These are phyloP conservation scores for Scrobipalpa atriplicella DNA, from an alignment of 2,888 invertebrate genomes.

Conservation along the genomic window DNA sequence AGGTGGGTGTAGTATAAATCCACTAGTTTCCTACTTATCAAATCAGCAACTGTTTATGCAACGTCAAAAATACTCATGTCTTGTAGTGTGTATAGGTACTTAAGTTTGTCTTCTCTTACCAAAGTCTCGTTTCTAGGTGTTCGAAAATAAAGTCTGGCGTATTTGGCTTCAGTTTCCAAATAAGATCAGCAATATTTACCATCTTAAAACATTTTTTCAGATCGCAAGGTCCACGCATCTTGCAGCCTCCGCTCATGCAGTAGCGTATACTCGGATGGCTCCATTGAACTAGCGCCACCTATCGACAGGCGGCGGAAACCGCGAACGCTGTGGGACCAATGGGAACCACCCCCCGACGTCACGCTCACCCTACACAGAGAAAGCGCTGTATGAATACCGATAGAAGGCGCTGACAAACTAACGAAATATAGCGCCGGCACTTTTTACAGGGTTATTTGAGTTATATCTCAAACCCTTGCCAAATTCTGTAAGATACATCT, in stretches of 20 bases:
- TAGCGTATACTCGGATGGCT: constrained; percentile 70
- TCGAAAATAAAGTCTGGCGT: no score
- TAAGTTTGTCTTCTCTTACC: no score
- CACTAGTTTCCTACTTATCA: no score
- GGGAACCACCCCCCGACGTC: constrained; percentile 73
- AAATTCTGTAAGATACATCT: no score
- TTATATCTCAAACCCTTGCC: no score
- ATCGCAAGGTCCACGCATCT: constrained; percentile 68
- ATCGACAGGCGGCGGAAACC: constrained; percentile 61
- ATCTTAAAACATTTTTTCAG: constrained; percentile 36
- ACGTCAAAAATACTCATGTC: background rate
- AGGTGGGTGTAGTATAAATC: constrained; percentile 52
- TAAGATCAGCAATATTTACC: no score
- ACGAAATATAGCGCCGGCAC: background rate
- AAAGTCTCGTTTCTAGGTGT: no score
- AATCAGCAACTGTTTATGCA: background rate
- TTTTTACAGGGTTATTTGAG: no score
- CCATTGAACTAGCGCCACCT: constrained; percentile 57
- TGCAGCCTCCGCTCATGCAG: constrained; percentile 73
- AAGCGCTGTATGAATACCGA: constrained; percentile 61
- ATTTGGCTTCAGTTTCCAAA: no score
- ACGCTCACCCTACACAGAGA: constrained; percentile 71
- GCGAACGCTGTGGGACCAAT: constrained; percentile 57
- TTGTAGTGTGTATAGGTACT: background rate
- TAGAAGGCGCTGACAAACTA: background rate